Evolutionary conservation across 2,888 invertebrate species (phyloP), one percentile per base, ranked within the genome.

Genomic region (Bombyx huttoni): DNA sequence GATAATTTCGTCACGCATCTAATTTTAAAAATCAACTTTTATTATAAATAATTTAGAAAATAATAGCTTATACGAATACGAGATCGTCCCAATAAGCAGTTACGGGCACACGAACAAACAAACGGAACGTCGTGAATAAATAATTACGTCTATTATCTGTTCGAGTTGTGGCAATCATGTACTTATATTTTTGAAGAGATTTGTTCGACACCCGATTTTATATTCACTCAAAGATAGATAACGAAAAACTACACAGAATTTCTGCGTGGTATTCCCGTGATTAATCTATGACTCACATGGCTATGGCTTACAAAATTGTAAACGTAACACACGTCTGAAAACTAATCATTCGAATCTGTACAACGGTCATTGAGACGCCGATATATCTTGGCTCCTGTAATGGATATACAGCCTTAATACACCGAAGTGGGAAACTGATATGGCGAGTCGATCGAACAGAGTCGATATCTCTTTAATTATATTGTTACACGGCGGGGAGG

Each of bases 381-480:
- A 47, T 7, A 14, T 48, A 49, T n/a, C 12, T 58, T 61, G 58
- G 61, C 60, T 60, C 61, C 60, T 12, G 34, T 34, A 12, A 34
- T 48, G 35, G 49, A 49, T 34, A 34, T 34, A 49, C 13, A 34
- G 48, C 40, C 40, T 40, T 40, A 40, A 40, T 10, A 40, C 54
- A 60, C 58, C 52, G 55, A 57, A 56, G 63, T 62, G 58, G 62
- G 57, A 55, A 63, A 60, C 52, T 63, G 66, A 64, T 65, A 63
- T 53, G 49, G 24, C 55, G 58, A 63, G 60, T 59, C 64, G 66
- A 70, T 69, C 67, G 63, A 61, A 61, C 58, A 72, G 65, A 60
- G 59, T 59, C 72, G 78, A 82, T 81, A 81, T 82, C 81, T 77
- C 81, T 87, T 86, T 88, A 88, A 88, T 88, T 86, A 88, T 87